phyloP scores from a whole-genome alignment of 35 echinoderm and acorn worm species.

The Diadema setosum region DNA sequence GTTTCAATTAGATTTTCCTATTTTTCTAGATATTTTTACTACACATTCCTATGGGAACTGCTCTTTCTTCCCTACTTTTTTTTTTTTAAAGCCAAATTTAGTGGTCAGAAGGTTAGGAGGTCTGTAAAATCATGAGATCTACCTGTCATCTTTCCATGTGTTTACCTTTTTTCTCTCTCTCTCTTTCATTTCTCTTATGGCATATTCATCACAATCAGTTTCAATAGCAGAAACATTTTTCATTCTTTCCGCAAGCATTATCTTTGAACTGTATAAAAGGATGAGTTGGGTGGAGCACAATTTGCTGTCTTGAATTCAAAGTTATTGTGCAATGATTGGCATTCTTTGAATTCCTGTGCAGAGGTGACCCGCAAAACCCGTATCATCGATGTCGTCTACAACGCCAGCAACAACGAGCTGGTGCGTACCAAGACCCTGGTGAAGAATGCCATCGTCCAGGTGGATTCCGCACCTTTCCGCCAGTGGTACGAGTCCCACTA shows the following conservation, averaged over 20 bases:
- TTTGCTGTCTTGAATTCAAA: not conserved
- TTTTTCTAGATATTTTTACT: too few species aligned
- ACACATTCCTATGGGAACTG: too few species aligned
- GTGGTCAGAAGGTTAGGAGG: too few species aligned
- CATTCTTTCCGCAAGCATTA: not conserved
- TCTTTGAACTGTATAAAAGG: not conserved
- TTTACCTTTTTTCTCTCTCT: too few species aligned
- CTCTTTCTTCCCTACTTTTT: too few species aligned
- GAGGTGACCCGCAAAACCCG: constrained; percentile 71
- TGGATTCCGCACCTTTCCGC: constrained; percentile 97
- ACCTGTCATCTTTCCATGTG: too few species aligned
- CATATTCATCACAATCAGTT: not conserved
- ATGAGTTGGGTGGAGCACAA: not conserved
- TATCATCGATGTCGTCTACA: constrained; percentile 94
- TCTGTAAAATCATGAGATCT: too few species aligned
- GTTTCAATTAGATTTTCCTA: not conserved
- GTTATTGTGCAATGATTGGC: not conserved
- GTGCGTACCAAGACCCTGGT: constrained; percentile 97
- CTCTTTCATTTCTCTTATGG: not conserved
- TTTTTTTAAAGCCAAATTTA: too few species aligned
- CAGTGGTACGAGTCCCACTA: constrained; percentile 99
- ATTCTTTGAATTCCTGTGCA: constrained; percentile 22
- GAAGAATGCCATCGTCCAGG: constrained; percentile 88
- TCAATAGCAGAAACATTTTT: not conserved
- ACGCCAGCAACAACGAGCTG: constrained; percentile 97